phyloP scores from a whole-genome alignment of 2,113 vertebrate species.

The Excalfactoria chinensis region DNA sequence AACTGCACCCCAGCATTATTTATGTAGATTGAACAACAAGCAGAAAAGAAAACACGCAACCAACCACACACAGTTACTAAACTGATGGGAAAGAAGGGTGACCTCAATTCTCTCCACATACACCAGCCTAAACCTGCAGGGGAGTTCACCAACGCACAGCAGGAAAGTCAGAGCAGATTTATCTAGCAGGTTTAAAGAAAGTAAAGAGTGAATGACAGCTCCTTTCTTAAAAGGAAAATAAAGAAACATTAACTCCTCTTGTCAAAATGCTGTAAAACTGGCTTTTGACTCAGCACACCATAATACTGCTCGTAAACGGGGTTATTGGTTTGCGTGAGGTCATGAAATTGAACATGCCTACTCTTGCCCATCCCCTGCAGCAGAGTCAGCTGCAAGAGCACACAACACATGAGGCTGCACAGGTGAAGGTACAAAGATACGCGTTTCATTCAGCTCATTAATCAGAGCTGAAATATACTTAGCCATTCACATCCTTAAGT shows the following conservation, averaged over 20 bases:
- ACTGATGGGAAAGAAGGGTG: conserved; percentile 26
- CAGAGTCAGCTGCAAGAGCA: conserved; percentile 39
- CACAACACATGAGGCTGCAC: not conserved
- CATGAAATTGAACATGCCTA: conserved; percentile 38
- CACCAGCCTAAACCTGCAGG: conserved; percentile 58
- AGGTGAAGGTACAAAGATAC: not conserved
- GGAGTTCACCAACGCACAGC: not conserved
- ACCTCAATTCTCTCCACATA: not conserved
- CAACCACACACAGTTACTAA: not conserved
- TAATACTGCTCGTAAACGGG: conserved; percentile 53
- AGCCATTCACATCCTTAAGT: too few species aligned
- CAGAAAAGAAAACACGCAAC: not conserved
- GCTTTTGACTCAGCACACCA: conserved; percentile 59
- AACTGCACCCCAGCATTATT: not conserved
- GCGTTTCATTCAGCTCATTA: not conserved
- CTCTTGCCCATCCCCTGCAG: conserved; percentile 35
- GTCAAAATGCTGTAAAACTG: conserved; percentile 71
- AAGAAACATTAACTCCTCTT: conserved; percentile 66
- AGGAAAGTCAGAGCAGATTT: conserved; percentile 22
- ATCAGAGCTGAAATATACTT: not conserved
- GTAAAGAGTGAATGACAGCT: conserved; percentile 43
- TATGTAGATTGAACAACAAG: not conserved
- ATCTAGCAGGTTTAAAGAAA: conserved; percentile 25
- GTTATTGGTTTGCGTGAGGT: conserved; percentile 64
- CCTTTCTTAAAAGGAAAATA: conserved; percentile 40